A percentile compares a stretch with the other conserved stretches of the same genome.
These are phyloP conservation scores for Alloplasta piceator DNA, from an alignment of 2,888 invertebrate species.

Conservation along the genomic window DNA sequence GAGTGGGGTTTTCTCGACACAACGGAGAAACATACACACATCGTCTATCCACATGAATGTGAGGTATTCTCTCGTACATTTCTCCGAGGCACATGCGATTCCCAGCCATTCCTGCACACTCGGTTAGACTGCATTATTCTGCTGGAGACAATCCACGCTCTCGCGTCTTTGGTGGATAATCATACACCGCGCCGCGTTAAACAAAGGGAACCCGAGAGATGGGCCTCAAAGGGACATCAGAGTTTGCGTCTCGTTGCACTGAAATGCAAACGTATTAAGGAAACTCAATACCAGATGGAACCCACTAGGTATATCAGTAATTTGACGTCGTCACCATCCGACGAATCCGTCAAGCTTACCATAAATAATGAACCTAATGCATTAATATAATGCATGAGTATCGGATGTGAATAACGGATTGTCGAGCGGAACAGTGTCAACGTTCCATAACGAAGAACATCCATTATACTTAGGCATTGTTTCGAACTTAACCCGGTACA, in stretches of 20 bases:
- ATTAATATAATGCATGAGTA: no score
- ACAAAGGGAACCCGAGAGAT: constrained; percentile 35
- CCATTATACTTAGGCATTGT: no score
- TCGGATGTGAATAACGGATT: no score
- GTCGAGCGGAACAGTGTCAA: no score
- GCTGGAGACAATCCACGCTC: constrained; percentile 35
- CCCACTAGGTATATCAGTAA: neutral
- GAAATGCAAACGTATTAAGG: constrained; percentile 24
- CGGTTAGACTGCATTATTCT: constrained; percentile 38
- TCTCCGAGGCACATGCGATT: neutral
- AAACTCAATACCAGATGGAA: constrained; percentile 22
- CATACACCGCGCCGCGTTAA: constrained; percentile 33
- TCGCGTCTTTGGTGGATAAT: constrained; percentile 54
- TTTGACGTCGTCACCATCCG: constrained; percentile 7
- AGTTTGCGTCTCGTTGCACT: constrained; percentile 26
- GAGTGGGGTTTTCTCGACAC: constrained; percentile 35
- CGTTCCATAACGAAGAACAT: no score
- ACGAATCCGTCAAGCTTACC: neutral
- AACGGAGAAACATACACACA: constrained; percentile 1
- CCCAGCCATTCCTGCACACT: constrained; percentile 8
- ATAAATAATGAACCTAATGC: no score
- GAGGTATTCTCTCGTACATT: constrained; percentile 48
- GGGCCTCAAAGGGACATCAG: constrained; percentile 30
- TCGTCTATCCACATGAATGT: constrained; percentile 30
- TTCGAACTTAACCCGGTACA: no score